Base-by-base conservation (phyloP, 37 sponge, comb jelly and placozoan species). In the Bolinopsis microptera region DNA sequence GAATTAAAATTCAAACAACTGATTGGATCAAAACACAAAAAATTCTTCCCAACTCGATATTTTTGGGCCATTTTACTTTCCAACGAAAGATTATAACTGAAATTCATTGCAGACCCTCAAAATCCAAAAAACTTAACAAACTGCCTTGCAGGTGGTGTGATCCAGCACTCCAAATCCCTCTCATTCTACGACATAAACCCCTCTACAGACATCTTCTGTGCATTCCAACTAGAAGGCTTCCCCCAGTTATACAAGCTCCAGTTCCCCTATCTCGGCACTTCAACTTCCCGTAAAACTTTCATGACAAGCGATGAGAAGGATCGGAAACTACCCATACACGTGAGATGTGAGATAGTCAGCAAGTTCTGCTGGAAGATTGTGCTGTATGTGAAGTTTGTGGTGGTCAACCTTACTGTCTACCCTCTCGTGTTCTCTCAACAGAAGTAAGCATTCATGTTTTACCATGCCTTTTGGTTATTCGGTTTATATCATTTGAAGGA, bases 141-240 rank as follows among this genome's bases (percentile, higher is more conserved):
- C 61, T 13, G 13, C 5, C 13, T 48, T 48, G 9, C 9, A 48
- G 36, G 27, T 13, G 80, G 80, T 16, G 32, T 77, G 0, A 32
- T 77, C 35, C 80, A 32, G 3, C 80, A 27, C 80, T 77, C 80
- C 1, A 21, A 77, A 35, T 32, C 27, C 18, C 80, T 32, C 80
- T 77, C 33, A 16, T 35, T 77, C 33, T 77, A 77, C 80, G 90
- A 86, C 27, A 39, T 41, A 1, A 30, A 41, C 27, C 90, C 90
- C 25, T n/a, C 34, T 27, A 0, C n/a, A 30, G 90, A 86, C 30
- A 41, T 86, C 26, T 25, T 48, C 48, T 38, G 34, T 1, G 32
- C 90, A 38, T 86, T 86, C 61, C 61, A 86, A 24, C 41, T 86
- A 25, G 90, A 86, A 26, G 90, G 90, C 13, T 86, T 41, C 61